Evolutionary conservation across 1,140 invertebrate genomes (phyloP).

Genomic region (Chironomus striatipennis): DNA sequence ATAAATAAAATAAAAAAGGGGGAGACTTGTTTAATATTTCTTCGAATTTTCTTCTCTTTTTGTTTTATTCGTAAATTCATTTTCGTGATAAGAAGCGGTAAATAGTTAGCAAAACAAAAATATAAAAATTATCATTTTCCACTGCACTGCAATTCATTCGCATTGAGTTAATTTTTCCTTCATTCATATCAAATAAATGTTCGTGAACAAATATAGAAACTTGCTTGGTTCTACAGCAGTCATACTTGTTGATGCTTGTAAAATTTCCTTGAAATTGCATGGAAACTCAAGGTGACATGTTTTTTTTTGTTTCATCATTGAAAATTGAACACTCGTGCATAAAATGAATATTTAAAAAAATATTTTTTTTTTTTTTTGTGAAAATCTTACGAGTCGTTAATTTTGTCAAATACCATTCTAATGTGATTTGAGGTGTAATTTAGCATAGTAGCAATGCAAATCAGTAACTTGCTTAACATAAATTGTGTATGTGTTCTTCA

Average conservation of each 20-base stretch:
- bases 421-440: too few relatives aligned
- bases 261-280: neutral
- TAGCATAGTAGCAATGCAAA: too few relatives aligned
- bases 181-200: neutral
- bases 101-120: too few relatives aligned
- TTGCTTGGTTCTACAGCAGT: neutral
- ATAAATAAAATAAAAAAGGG: slow-evolving; percentile 1
- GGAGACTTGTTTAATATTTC: neutral
- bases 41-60: neutral
- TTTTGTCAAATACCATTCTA: too few relatives aligned
- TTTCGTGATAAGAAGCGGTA: slow-evolving; percentile 1
- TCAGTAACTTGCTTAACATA: too few relatives aligned
- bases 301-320: too few relatives aligned
- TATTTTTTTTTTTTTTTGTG: too few relatives aligned
- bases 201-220: neutral
- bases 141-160: neutral
- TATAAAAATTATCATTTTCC: neutral
- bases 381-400: too few relatives aligned
- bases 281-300: too few relatives aligned
- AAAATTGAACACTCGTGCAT: too few relatives aligned
- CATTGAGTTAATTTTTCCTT: neutral
- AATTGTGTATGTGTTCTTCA: too few relatives aligned
- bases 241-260: neutral
- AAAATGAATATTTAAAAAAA: too few relatives aligned
- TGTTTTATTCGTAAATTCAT: neutral